These are phyloP conservation scores for Colaptes auratus DNA, from an alignment of 2,113 vertebrate genomes.

Conservation along the genomic window DNA sequence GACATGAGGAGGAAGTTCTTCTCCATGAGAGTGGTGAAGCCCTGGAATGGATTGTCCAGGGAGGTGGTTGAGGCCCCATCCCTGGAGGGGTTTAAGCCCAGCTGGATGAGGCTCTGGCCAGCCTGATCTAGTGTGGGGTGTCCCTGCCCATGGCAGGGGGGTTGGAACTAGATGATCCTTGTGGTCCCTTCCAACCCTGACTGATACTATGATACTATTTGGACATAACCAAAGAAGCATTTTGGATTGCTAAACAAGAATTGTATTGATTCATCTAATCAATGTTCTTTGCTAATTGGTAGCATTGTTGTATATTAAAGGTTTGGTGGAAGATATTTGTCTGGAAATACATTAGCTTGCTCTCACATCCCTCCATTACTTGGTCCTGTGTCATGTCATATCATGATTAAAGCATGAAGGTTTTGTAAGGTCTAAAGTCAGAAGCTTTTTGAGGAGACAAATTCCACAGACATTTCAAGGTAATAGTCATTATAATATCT, in stretches of 20 bases:
- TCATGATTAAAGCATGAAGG: neutral
- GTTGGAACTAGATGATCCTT: too few relatives aligned
- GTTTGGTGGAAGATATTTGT: neutral
- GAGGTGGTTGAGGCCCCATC: too few relatives aligned
- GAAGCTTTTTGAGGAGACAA: neutral
- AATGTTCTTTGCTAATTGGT: neutral
- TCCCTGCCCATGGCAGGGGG: too few relatives aligned
- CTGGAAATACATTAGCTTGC: neutral
- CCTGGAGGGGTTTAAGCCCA: too few relatives aligned
- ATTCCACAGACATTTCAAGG: neutral
- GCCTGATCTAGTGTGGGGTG: too few relatives aligned
- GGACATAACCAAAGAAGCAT: neutral
- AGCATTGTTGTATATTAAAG: neutral
- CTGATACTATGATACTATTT: too few relatives aligned
- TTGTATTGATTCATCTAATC: neutral
- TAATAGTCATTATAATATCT: neutral
- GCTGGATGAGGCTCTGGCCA: too few relatives aligned
- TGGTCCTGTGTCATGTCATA: accelerated
- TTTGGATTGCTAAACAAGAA: neutral
- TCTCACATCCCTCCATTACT: neutral
- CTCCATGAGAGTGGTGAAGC: too few relatives aligned
- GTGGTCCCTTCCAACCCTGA: too few relatives aligned
- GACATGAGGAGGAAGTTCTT: too few relatives aligned
- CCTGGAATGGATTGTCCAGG: too few relatives aligned
- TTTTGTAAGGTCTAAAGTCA: neutral